These are phyloP conservation scores for Macrophya annulata DNA, from an alignment of 2,888 invertebrate species.

Conservation along the genomic window DNA sequence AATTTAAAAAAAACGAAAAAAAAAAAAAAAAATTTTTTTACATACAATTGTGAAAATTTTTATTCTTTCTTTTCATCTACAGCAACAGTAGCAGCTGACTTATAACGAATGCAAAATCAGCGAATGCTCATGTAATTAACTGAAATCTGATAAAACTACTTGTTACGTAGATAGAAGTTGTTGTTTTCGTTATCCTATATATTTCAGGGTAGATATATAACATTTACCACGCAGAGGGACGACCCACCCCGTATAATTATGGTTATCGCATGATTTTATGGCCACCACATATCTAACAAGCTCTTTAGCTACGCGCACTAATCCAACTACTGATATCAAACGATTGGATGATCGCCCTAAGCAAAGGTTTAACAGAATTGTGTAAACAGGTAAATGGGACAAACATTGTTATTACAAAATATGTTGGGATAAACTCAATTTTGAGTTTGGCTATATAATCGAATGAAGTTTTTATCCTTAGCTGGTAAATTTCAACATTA, in stretches of 20 bases:
- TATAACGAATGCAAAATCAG: not conserved
- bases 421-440: not conserved
- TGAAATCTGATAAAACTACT: not conserved
- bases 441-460: not conserved
- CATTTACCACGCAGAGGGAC: not conserved
- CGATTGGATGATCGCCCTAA: constrained; percentile 26
- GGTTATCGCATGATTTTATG: constrained; percentile 30
- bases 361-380: constrained; percentile 30
- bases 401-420: constrained; percentile 4
- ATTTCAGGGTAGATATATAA: not conserved
- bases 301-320: constrained; percentile 18
- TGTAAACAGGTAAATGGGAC: constrained; percentile 22
- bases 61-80: not conserved
- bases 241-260: not conserved
- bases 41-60: not conserved
- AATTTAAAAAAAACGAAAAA: not conserved
- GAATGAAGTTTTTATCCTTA: too few species aligned
- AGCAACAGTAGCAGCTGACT: too few species aligned
- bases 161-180: not conserved
- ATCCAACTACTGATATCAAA: constrained; percentile 42
- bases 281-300: constrained; percentile 28
- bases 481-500: too few species aligned
- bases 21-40: not conserved
- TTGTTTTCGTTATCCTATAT: not conserved
- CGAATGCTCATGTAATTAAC: not conserved